Percentiles rank a stretch among this genome's conserved stretches.
Evolutionary conservation across 2,888 invertebrate genomes (phyloP).

Genomic region (Latheticus oryzae): DNA sequence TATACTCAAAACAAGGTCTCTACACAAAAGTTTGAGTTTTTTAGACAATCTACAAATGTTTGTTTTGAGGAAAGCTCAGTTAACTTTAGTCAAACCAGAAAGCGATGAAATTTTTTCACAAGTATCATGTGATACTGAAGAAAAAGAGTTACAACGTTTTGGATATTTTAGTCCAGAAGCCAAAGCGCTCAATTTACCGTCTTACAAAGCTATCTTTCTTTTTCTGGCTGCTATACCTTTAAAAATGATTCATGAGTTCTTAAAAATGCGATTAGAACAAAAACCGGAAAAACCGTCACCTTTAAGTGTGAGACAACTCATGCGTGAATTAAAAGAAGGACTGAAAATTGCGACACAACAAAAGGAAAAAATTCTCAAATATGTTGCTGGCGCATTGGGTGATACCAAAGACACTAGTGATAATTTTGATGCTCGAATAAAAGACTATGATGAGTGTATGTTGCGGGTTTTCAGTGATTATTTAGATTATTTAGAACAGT

Average conservation of each 20-base stretch:
- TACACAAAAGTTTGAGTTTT: slow-evolving; percentile 84
- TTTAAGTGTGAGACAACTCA: slow-evolving; percentile 85
- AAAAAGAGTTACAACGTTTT: slow-evolving; percentile 71
- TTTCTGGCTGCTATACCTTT: slow-evolving; percentile 87
- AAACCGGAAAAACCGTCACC: slow-evolving; percentile 86
- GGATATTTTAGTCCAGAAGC: slow-evolving; percentile 85
- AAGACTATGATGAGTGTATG: slow-evolving; percentile 82
- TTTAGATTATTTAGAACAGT: slow-evolving; percentile 85
- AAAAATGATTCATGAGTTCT: slow-evolving; percentile 93
- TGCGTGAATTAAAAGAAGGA: slow-evolving; percentile 86
- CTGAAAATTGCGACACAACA: slow-evolving; percentile 85
- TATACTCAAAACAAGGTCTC: slow-evolving; percentile 86
- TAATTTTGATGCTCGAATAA: slow-evolving; percentile 72
- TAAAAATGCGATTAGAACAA: slow-evolving; percentile 85
- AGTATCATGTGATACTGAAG: slow-evolving; percentile 59
- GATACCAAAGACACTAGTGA: slow-evolving; percentile 66
- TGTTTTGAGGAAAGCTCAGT: slow-evolving; percentile 77
- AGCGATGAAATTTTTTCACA: slow-evolving; percentile 56
- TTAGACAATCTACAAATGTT: slow-evolving; percentile 78
- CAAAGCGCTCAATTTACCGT: slow-evolving; percentile 82
- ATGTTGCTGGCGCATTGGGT: slow-evolving; percentile 72
- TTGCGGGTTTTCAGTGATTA: slow-evolving; percentile 73
- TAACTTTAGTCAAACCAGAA: slow-evolving; percentile 74
- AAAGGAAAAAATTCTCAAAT: slow-evolving; percentile 79
- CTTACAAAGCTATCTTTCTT: slow-evolving; percentile 86